A percentile compares a stretch with the other conserved stretches of the same genome.
Conservation (phyloP, 2,888 invertebrate genomes). For the Tholera decimalis region DNA sequence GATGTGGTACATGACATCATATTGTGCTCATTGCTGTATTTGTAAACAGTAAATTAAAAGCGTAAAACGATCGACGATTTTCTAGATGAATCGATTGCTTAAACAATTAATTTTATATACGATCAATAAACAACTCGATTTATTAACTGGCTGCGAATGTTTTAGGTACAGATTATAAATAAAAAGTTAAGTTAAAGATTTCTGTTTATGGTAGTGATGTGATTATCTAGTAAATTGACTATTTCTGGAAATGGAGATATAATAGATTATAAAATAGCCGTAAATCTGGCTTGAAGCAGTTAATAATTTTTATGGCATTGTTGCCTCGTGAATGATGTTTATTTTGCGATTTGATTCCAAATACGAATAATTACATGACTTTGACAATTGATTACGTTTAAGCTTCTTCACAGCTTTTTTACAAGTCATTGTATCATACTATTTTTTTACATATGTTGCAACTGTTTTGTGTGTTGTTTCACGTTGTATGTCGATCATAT, state of each 20-base stretch:
- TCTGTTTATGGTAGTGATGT: constrained; percentile 28
- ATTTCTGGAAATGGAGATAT: constrained; percentile 12
- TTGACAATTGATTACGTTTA: constrained; percentile 3
- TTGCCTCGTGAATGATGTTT: not conserved
- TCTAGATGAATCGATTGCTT: constrained; percentile 40
- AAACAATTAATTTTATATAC: constrained; percentile 23
- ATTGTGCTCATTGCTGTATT: constrained; percentile 57
- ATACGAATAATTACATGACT: constrained; percentile 6
- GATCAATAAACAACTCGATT: constrained; percentile 5
- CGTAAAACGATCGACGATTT: constrained; percentile 45
- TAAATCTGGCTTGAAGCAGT: constrained; percentile 12
- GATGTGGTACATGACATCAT: constrained; percentile 59
- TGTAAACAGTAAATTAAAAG: constrained; percentile 42
- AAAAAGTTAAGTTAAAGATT: constrained; percentile 15
- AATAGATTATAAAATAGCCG: constrained; percentile 14
- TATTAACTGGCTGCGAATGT: constrained; percentile 16
- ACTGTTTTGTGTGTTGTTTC: too few relatives aligned
- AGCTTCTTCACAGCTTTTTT: not conserved
- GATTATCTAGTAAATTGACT: constrained; percentile 19
- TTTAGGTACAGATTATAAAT: not conserved
- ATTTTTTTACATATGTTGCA: too few relatives aligned
- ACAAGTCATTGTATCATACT: too few relatives aligned
- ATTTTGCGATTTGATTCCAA: constrained; percentile 11
- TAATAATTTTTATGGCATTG: constrained; percentile 5
- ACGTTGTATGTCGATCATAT: too few relatives aligned